Evolutionary conservation across 2,797 vertebrate species (phyloP).

Genomic region (Valencia hispanica): DNA sequence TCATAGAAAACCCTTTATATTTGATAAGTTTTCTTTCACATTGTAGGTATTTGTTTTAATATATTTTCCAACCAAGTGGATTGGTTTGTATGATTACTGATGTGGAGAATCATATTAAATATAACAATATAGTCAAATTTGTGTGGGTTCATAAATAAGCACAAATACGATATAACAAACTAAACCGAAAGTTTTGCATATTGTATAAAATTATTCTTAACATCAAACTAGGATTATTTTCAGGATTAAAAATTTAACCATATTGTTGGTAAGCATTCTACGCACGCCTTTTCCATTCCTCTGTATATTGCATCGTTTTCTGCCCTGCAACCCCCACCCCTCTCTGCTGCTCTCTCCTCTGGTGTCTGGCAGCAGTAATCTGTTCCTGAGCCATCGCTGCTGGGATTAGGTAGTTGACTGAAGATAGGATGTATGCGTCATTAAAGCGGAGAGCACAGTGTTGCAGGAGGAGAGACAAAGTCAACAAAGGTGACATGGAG

Average conservation of each 20-base stretch:
- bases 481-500: constrained; percentile 81
- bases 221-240: constrained; percentile 21
- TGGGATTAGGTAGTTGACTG: constrained; percentile 81
- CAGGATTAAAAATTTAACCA: constrained; percentile 22
- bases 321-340: constrained; percentile 53
- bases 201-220: neutral
- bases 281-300: constrained; percentile 36
- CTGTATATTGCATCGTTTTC: constrained; percentile 64
- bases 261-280: constrained; percentile 36
- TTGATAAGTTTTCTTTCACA: neutral
- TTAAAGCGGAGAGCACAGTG: constrained; percentile 75
- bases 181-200: neutral
- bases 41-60: neutral
- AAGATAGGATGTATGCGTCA: constrained; percentile 82
- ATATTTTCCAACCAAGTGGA: neutral
- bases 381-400: constrained; percentile 81
- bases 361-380: constrained; percentile 81
- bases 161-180: neutral
- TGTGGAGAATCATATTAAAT: neutral
- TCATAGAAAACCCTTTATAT: neutral
- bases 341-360: constrained; percentile 69
- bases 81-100: constrained; percentile 1
- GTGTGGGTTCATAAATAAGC: neutral
- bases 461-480: constrained; percentile 74
- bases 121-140: neutral